Evolutionary conservation across 2,113 vertebrate species (phyloP).

Genomic region (Oryzias celebensis): DNA sequence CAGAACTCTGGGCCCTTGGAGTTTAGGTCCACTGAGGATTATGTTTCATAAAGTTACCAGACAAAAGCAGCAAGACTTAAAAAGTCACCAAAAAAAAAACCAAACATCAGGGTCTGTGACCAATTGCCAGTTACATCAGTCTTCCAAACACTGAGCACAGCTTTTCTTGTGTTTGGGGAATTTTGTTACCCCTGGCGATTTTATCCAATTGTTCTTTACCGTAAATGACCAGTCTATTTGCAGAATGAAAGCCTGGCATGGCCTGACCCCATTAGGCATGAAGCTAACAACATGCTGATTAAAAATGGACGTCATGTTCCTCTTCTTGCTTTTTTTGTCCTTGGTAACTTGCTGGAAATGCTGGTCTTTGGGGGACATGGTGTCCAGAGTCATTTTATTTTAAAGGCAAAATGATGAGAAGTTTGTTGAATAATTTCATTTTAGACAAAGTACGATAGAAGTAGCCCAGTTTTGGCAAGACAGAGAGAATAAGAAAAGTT

Average conservation of each 20-base stretch:
- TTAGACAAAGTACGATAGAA: too few species aligned
- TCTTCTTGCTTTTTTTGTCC: conserved; percentile 7
- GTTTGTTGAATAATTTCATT: too few species aligned
- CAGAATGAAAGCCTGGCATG: conserved; percentile 30
- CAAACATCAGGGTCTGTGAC: neutral
- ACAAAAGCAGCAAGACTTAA: conserved; percentile 13
- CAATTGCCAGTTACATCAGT: conserved; percentile 19
- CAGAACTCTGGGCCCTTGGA: conserved; percentile 20
- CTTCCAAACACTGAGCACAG: conserved; percentile 20
- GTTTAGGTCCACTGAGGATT: conserved; percentile 37
- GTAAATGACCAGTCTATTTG: conserved; percentile 40
- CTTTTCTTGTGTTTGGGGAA: conserved; percentile 18
- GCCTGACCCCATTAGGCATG: conserved; percentile 36
- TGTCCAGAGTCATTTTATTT: too few species aligned
- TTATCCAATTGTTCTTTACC: conserved; percentile 22
- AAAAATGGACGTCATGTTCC: conserved; percentile 10
- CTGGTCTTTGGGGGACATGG: conserved; percentile 1
- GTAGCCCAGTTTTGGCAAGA: too few species aligned
- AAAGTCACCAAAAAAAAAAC: conserved; percentile 6
- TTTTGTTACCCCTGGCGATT: conserved; percentile 38
- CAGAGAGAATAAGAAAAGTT: too few species aligned
- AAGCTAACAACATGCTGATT: conserved; percentile 23
- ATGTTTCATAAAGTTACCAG: conserved; percentile 43
- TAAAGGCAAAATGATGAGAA: too few species aligned
- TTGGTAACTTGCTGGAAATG: conserved; percentile 19